phyloP scores from a whole-genome alignment of 2,888 invertebrate species.

The Hypolimnas misippus region DNA sequence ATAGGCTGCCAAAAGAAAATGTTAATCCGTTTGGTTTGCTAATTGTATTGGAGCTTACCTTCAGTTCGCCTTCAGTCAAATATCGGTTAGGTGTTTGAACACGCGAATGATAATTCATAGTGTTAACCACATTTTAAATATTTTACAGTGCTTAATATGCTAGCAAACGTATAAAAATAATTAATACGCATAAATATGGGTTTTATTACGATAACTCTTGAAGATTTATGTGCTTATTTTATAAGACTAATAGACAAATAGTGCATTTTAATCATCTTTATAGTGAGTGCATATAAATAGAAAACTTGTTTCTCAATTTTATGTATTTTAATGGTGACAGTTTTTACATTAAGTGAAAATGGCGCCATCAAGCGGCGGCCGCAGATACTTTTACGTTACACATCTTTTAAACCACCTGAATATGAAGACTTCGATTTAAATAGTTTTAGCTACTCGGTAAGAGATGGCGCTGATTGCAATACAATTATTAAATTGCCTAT shows the following conservation, averaged over 20 bases:
- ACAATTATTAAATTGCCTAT: not conserved
- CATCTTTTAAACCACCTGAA: slow-evolving; percentile 61
- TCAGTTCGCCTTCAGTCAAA: slow-evolving; percentile 77
- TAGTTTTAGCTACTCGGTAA: slow-evolving; percentile 75
- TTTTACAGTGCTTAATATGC: slow-evolving; percentile 13
- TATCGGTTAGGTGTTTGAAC: slow-evolving; percentile 50
- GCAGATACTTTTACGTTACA: slow-evolving; percentile 75
- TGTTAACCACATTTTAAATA: slow-evolving; percentile 7
- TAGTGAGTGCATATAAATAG: slow-evolving; percentile 27
- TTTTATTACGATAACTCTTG: slow-evolving; percentile 1
- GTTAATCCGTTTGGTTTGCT: slow-evolving; percentile 73
- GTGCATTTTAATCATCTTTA: slow-evolving; percentile 12
- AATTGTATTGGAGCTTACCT: slow-evolving; percentile 72
- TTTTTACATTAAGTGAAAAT: slow-evolving; percentile 85
- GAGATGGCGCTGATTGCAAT: slow-evolving; percentile 71
- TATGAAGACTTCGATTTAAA: slow-evolving; percentile 48
- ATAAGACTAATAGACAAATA: slow-evolving; percentile 11
- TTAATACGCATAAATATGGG: not conserved
- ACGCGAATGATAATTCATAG: slow-evolving; percentile 18
- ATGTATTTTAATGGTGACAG: slow-evolving; percentile 86
- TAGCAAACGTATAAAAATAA: slow-evolving; percentile 13
- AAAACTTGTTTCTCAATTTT: slow-evolving; percentile 53
- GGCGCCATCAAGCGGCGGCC: slow-evolving; percentile 85
- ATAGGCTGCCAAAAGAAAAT: slow-evolving; percentile 78
- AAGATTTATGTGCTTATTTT: slow-evolving; percentile 22